These are phyloP conservation scores for Lissocephala sabroskyi DNA, from an alignment of 2,888 invertebrate species.

Conservation along the genomic window DNA sequence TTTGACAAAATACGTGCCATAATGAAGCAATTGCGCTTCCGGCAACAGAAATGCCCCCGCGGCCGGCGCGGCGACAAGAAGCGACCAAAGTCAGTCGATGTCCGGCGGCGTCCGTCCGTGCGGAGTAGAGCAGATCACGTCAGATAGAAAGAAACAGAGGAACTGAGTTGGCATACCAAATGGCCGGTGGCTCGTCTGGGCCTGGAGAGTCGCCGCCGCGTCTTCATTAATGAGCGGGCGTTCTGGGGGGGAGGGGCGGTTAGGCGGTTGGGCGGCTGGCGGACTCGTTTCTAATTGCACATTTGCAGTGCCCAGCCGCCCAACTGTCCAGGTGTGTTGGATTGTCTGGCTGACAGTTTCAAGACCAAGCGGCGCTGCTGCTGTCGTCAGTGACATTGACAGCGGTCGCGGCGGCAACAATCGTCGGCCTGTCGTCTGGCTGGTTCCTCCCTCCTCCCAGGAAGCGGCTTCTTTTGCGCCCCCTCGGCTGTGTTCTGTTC, in stretches of 20 bases:
- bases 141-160: too few relatives aligned
- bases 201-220: slow-evolving; percentile 7
- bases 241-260: slow-evolving; percentile 22
- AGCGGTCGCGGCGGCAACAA: too few relatives aligned
- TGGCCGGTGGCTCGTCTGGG: slow-evolving; percentile 11
- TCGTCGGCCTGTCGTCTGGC: too few relatives aligned
- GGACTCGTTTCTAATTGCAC: slow-evolving; percentile 55
- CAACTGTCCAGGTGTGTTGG: neutral
- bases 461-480: too few relatives aligned
- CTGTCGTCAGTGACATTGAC: too few relatives aligned
- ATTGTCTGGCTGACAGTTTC: slow-evolving; percentile 1
- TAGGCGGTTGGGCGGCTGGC: slow-evolving; percentile 31
- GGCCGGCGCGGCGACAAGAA: neutral
- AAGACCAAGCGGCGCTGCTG: neutral
- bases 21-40: slow-evolving; percentile 69
- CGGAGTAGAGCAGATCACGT: too few relatives aligned
- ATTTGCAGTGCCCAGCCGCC: neutral
- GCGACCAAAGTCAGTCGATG: too few relatives aligned
- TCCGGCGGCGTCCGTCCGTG: too few relatives aligned
- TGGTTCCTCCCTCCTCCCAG: too few relatives aligned
- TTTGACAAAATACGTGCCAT: slow-evolving; percentile 69
- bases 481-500: too few relatives aligned
- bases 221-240: slow-evolving; percentile 1
- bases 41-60: slow-evolving; percentile 47
- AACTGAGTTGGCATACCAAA: slow-evolving; percentile 57